These are phyloP conservation scores for Tetragnatha versicolor DNA, from an alignment of 1,140 invertebrate genomes.

Conservation along the genomic window DNA sequence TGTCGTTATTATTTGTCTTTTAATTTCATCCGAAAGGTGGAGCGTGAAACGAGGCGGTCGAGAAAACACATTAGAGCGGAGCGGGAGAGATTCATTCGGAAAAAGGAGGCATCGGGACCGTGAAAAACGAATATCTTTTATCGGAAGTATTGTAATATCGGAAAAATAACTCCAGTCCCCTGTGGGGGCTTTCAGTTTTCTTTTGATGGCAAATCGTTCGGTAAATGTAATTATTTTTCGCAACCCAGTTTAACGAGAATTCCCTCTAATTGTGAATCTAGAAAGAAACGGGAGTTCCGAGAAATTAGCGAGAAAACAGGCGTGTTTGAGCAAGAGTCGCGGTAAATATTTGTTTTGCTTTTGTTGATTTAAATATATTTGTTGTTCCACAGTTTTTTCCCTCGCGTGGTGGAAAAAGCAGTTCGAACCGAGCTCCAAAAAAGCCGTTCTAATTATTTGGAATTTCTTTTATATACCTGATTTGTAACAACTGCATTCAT, in stretches of 20 bases:
- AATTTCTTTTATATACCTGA: too few relatives aligned
- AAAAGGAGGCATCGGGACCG: slow-evolving; percentile 1
- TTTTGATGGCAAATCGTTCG: slow-evolving; percentile 16
- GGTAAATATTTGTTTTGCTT: too few relatives aligned
- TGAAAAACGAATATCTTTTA: slow-evolving; percentile 22
- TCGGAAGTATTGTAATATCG: slow-evolving; percentile 23
- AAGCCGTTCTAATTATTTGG: too few relatives aligned
- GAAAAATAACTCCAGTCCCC: slow-evolving; percentile 1
- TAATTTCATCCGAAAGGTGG: slow-evolving; percentile 7
- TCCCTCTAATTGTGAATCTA: too few relatives aligned
- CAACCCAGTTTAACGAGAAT: slow-evolving; percentile 16
- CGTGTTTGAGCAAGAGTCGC: too few relatives aligned
- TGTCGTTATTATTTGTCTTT: background rate
- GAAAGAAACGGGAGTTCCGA: too few relatives aligned
- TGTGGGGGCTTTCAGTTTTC: background rate
- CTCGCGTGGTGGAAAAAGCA: too few relatives aligned
- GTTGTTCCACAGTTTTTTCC: too few relatives aligned
- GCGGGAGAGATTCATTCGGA: background rate
- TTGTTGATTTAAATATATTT: too few relatives aligned
- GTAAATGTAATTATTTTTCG: slow-evolving; percentile 31
- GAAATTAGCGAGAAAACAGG: too few relatives aligned
- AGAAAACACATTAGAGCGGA: background rate
- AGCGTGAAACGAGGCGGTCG: slow-evolving; percentile 7
- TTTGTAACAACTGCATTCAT: too few relatives aligned
- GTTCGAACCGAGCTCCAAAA: too few relatives aligned